phyloP scores from a whole-genome alignment of 2,113 vertebrate species.

The Heterotilapia buettikoferi region DNA sequence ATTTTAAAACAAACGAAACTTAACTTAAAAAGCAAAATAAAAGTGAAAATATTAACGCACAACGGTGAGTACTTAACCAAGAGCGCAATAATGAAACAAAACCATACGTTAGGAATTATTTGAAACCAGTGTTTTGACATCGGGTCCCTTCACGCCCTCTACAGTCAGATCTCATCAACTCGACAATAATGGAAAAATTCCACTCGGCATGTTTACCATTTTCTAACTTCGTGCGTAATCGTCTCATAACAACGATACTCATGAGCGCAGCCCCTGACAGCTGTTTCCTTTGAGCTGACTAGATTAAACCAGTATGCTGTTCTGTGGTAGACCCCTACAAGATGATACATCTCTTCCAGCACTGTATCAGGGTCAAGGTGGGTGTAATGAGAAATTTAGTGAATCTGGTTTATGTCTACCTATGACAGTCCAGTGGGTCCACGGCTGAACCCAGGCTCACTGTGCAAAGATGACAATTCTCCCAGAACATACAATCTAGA shows the following conservation, averaged over 20 bases:
- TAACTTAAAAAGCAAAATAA: neutral
- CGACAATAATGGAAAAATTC: slow-evolving; percentile 11
- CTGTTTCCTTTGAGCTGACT: slow-evolving; percentile 1
- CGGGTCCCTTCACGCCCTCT: slow-evolving; percentile 10
- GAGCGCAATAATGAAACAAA: neutral
- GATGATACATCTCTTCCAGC: neutral
- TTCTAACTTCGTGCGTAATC: slow-evolving; percentile 1
- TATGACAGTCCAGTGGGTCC: neutral
- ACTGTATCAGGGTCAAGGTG: slow-evolving; percentile 2
- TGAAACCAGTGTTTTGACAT: neutral
- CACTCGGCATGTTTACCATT: neutral
- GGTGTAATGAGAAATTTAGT: neutral
- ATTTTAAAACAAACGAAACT: neutral
- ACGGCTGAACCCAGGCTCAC: neutral
- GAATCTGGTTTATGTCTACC: neutral
- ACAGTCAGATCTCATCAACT: neutral
- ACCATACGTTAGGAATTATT: neutral
- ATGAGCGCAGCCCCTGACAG: neutral
- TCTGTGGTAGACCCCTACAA: neutral
- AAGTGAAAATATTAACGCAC: neutral
- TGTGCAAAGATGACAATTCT: neutral
- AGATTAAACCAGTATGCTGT: neutral
- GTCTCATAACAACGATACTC: neutral
- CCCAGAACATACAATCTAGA: neutral
- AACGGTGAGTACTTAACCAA: neutral